phyloP scores from a whole-genome alignment of 2,888 invertebrate species.

The Melanostoma mellinum region DNA sequence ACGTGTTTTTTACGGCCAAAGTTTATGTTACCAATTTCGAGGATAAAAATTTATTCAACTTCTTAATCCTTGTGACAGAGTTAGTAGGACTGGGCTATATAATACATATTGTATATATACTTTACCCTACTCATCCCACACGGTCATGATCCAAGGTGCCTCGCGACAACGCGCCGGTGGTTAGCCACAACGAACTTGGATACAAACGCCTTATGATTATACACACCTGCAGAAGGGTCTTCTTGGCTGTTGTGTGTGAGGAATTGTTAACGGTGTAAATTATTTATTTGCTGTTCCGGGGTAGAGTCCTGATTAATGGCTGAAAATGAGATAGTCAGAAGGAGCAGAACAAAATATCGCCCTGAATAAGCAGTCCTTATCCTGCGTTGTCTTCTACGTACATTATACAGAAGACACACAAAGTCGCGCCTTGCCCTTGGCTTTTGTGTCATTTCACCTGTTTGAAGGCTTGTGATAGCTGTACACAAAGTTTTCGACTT shows the following conservation, averaged over 20 bases:
- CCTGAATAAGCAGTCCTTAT: conserved; percentile 52
- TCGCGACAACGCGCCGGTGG: conserved; percentile 28
- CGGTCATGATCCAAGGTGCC: conserved; percentile 27
- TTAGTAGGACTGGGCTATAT: conserved; percentile 8
- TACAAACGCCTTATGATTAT: conserved; percentile 2
- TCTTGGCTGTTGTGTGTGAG: conserved; percentile 7
- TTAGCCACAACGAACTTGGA: conserved; percentile 14
- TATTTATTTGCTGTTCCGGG: conserved; percentile 55
- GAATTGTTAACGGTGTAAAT: conserved; percentile 41
- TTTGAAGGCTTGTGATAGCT: conserved; percentile 32
- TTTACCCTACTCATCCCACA: not conserved
- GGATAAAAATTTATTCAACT: conserved; percentile 71
- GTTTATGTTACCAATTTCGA: conserved; percentile 71
- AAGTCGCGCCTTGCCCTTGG: not conserved
- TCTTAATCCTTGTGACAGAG: conserved; percentile 70
- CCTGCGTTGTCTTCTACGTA: conserved; percentile 2
- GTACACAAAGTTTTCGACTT: conserved; percentile 63
- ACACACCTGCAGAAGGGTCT: conserved; percentile 29
- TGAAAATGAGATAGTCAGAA: conserved; percentile 63
- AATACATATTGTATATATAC: not conserved
- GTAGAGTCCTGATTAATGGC: conserved; percentile 66
- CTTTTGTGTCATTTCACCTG: conserved; percentile 54
- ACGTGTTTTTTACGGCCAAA: conserved; percentile 71
- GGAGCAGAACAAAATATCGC: conserved; percentile 57
- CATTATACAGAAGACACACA: not conserved